Evolutionary conservation across 2,113 vertebrate genomes (phyloP).

Genomic region (Dicentrarchus labrax): DNA sequence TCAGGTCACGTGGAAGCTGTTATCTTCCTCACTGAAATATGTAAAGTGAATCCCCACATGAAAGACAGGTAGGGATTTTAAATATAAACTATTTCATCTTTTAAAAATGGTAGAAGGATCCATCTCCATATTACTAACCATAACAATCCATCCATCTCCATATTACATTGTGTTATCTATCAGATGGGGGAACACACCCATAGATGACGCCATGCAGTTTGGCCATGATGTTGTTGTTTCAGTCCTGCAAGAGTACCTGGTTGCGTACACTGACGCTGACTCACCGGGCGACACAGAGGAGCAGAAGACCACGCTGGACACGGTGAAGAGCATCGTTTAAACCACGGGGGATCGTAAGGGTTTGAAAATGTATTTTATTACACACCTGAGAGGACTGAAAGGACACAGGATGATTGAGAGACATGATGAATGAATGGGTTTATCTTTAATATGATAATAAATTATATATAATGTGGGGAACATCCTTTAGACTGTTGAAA

Average conservation of each 20-base stretch:
- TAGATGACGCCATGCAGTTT: conserved; percentile 90
- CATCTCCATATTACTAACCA: conserved; percentile 4
- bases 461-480: background rate
- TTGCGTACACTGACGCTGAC: conserved; percentile 61
- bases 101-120: background rate
- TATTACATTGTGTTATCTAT: conserved; percentile 21
- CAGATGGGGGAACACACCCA: conserved; percentile 91
- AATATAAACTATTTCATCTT: background rate
- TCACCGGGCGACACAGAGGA: conserved; percentile 71
- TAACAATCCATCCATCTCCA: conserved; percentile 11
- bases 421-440: conserved; percentile 27
- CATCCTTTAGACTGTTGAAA: background rate
- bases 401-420: conserved; percentile 19
- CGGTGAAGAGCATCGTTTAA: conserved; percentile 85
- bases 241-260: conserved; percentile 87
- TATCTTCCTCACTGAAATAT: conserved; percentile 88
- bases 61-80: conserved; percentile 86
- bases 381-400: conserved; percentile 26
- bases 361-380: conserved; percentile 11
- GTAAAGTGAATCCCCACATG: conserved; percentile 88
- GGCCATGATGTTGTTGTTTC: conserved; percentile 84
- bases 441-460: conserved; percentile 3
- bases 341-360: background rate
- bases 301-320: conserved; percentile 78
- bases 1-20: conserved; percentile 88